Evolutionary conservation across 2,888 invertebrate genomes (phyloP).

Genomic region (Apamea crenata): DNA sequence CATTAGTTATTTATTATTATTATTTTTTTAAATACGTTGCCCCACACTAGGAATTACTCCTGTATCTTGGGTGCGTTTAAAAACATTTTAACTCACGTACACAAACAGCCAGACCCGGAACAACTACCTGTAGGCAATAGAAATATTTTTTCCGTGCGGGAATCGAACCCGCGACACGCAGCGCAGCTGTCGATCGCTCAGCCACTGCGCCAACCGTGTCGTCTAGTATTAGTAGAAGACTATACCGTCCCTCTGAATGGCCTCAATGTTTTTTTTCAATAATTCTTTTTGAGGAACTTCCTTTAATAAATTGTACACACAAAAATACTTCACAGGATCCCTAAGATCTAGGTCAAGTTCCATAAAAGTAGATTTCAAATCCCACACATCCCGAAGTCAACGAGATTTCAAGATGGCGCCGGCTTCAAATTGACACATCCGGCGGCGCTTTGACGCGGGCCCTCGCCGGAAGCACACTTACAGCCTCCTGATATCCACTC

Average conservation of each 20-base stretch:
- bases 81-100: too few relatives aligned
- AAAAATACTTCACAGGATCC: not conserved
- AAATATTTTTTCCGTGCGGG: too few relatives aligned
- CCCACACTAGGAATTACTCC: too few relatives aligned
- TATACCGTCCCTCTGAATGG: not conserved
- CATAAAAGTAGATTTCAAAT: constrained; percentile 66
- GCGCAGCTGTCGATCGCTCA: too few relatives aligned
- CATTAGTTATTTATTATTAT: too few relatives aligned
- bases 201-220: too few relatives aligned
- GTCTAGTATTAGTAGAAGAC: not conserved
- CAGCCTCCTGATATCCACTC: constrained; percentile 73
- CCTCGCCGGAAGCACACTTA: constrained; percentile 74
- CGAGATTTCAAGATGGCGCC: constrained; percentile 72
- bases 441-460: constrained; percentile 72
- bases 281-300: not conserved
- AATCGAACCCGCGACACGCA: too few relatives aligned
- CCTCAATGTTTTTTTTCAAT: not conserved
- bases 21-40: too few relatives aligned
- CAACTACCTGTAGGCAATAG: too few relatives aligned
- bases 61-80: too few relatives aligned
- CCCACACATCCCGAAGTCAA: constrained; percentile 68
- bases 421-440: constrained; percentile 76
- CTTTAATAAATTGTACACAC: not conserved
- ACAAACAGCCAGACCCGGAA: too few relatives aligned
- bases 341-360: constrained; percentile 67